phyloP scores from a whole-genome alignment of 2,113 vertebrate species.

The Muntiacus reevesi region DNA sequence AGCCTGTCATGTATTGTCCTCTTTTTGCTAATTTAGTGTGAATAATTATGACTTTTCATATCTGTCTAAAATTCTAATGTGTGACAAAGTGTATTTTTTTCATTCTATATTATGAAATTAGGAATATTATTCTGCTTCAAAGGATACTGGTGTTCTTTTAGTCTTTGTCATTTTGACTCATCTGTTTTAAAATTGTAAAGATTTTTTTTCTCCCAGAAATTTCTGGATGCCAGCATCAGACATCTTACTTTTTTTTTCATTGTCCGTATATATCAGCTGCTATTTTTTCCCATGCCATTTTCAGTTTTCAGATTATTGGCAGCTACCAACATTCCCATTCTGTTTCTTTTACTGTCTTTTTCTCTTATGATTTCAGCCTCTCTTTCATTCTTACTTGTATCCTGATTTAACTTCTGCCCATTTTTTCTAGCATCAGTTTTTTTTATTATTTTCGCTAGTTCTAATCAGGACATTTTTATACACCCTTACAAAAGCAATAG shows the following conservation, averaged over 20 bases:
- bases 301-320: background rate
- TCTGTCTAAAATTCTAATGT: background rate
- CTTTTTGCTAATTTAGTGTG: constrained; percentile 17
- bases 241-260: background rate
- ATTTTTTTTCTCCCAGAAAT: constrained; percentile 5
- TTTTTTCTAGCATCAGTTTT: background rate
- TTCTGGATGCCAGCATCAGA: background rate
- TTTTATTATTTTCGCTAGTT: background rate
- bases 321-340: background rate
- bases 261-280: background rate
- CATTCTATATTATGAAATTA: background rate
- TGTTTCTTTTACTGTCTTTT: background rate
- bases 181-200: background rate
- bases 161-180: background rate
- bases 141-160: background rate
- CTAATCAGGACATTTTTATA: background rate
- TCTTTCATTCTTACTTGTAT: background rate
- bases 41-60: background rate
- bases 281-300: background rate
- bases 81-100: background rate
- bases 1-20: background rate
- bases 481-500: background rate
- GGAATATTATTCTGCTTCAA: background rate
- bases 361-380: background rate
- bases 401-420: background rate